These are phyloP conservation scores for Pelobates cultripes DNA, from an alignment of 2,797 vertebrate genomes.

Conservation along the genomic window DNA sequence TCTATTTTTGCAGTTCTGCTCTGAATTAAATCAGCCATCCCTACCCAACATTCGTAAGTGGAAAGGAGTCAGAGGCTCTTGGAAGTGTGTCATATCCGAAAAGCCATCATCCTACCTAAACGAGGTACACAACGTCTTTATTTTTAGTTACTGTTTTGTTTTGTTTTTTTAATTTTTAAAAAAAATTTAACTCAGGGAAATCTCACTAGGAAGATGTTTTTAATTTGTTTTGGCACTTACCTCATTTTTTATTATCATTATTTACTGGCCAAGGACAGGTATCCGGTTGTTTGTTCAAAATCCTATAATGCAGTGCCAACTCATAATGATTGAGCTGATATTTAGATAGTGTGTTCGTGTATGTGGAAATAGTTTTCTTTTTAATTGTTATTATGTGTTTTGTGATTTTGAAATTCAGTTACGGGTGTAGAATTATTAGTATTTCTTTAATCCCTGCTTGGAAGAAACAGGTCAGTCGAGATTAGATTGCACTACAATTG, in stretches of 20 bases:
- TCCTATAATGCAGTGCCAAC: slow-evolving; percentile 8
- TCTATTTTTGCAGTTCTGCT: slow-evolving; percentile 82
- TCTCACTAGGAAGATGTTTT: slow-evolving; percentile 31
- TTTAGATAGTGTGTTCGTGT: background rate
- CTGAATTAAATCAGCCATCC: slow-evolving; percentile 87
- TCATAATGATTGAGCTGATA: background rate
- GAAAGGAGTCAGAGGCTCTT: slow-evolving; percentile 84
- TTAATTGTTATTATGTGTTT: background rate
- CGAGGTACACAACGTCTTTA: slow-evolving; percentile 72
- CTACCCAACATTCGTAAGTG: slow-evolving; percentile 87
- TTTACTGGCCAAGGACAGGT: slow-evolving; percentile 33
- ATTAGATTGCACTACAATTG: background rate
- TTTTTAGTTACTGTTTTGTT: background rate
- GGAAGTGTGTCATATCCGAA: slow-evolving; percentile 85
- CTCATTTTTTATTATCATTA: slow-evolving; percentile 17
- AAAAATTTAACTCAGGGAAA: background rate
- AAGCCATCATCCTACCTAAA: slow-evolving; percentile 74
- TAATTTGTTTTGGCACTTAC: slow-evolving; percentile 47
- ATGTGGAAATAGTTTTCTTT: background rate
- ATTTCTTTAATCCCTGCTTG: background rate
- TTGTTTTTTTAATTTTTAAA: no score
- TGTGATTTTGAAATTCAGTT: background rate
- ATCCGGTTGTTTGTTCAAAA: background rate
- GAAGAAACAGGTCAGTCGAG: background rate
- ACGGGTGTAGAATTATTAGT: background rate